Conservation (phyloP, 2,888 invertebrate species). For the Vandiemenella viatica region DNA sequence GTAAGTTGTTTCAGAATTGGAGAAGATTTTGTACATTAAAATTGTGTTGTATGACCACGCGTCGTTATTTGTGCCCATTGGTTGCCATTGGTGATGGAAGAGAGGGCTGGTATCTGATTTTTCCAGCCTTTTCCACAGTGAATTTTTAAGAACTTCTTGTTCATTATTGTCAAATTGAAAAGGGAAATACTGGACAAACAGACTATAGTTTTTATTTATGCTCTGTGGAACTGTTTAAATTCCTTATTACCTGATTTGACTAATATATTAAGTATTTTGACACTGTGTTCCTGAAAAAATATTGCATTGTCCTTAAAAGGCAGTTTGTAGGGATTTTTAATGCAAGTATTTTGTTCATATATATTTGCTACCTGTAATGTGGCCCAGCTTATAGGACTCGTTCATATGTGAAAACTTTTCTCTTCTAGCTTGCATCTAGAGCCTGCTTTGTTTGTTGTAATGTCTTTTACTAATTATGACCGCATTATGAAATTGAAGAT, state of each 20-base stretch:
- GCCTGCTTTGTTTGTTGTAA: no score
- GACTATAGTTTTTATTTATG: conserved; percentile 1
- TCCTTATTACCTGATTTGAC: background rate
- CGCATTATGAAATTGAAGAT: no score
- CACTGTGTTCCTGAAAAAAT: background rate
- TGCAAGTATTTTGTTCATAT: no score
- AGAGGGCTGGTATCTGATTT: conserved; percentile 5
- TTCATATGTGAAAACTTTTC: no score
- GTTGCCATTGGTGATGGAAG: background rate
- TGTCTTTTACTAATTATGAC: no score
- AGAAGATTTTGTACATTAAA: background rate
- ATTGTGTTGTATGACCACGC: no score
- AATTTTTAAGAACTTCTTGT: background rate
- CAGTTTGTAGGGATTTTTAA: no score
- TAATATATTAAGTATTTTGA: background rate
- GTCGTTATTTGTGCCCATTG: background rate
- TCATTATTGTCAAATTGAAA: no score
- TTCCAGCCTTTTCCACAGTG: conserved; percentile 1
- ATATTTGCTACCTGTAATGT: no score
- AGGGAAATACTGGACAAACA: conserved; percentile 1
- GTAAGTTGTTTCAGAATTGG: background rate
- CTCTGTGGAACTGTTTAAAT: background rate
- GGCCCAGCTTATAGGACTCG: no score
- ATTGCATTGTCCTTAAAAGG: no score
- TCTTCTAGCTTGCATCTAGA: no score